Conservation (phyloP, 2,113 vertebrate genomes). For the Oenanthe oenanthe region DNA sequence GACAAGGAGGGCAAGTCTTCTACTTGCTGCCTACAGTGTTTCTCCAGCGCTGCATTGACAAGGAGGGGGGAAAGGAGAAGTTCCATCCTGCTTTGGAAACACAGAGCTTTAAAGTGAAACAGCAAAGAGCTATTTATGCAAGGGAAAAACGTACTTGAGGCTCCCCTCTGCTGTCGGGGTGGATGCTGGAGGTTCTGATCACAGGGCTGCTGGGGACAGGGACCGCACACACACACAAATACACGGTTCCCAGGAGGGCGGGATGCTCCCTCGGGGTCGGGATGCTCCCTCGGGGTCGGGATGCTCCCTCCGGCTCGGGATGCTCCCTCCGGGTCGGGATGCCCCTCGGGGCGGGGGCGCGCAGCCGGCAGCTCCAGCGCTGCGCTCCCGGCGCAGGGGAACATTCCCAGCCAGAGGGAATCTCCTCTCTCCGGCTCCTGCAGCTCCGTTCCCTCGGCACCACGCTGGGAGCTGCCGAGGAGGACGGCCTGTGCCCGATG, state of each 20-base stretch:
- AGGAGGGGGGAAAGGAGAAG: not conserved
- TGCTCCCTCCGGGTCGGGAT: too few relatives aligned
- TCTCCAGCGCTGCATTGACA: not conserved
- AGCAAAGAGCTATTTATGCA: not conserved
- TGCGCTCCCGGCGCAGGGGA: not conserved
- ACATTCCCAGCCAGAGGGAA: not conserved
- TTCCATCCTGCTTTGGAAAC: not conserved
- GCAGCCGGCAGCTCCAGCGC: not conserved
- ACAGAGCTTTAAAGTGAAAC: not conserved
- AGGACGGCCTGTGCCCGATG: not conserved
- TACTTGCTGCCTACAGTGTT: not conserved
- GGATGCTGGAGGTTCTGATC: not conserved
- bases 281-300: too few relatives aligned
- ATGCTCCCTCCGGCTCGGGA: not conserved
- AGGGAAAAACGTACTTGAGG: fast-evolving
- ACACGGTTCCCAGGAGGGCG: not conserved
- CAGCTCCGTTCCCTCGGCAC: slow-evolving; percentile 35
- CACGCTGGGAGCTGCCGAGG: slow-evolving; percentile 21
- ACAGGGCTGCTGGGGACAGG: not conserved
- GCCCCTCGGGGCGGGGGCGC: not conserved
- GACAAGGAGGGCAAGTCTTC: not conserved
- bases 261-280: not conserved
- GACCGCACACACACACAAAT: not conserved
- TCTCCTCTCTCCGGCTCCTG: slow-evolving; percentile 21
- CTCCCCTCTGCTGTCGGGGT: not conserved